These are phyloP conservation scores for Drosophila sechellia DNA, from an alignment of 1,140 invertebrate species.

Conservation along the genomic window DNA sequence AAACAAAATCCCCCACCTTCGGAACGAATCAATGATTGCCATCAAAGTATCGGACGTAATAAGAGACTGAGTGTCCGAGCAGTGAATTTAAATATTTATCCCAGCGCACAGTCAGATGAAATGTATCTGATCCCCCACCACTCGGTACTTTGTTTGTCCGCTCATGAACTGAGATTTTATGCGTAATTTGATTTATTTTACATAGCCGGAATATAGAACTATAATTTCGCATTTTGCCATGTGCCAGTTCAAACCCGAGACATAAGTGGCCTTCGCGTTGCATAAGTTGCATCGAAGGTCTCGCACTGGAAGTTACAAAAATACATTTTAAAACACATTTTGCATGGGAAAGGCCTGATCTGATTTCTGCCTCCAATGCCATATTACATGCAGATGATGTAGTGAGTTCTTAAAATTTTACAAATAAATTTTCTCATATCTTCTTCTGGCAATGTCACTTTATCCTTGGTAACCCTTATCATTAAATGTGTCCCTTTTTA, in stretches of 20 bases:
- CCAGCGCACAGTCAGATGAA: constrained; percentile 29
- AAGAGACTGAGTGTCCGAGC: constrained; percentile 25
- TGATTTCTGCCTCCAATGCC: constrained; percentile 9
- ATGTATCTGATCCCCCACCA: constrained; percentile 31
- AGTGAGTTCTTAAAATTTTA: neutral
- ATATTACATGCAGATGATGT: constrained; percentile 4
- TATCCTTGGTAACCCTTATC: constrained; percentile 5
- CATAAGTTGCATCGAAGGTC: constrained; percentile 21
- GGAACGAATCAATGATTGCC: constrained; percentile 5
- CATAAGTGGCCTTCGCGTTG: constrained; percentile 27
- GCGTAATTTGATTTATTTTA: constrained; percentile 68
- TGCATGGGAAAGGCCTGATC: constrained; percentile 1
- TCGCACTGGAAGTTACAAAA: neutral
- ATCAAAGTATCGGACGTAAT: constrained; percentile 40
- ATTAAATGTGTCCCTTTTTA: neutral
- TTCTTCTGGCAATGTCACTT: neutral
- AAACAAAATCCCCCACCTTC: constrained; percentile 8
- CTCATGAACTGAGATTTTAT: constrained; percentile 55
- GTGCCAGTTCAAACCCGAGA: constrained; percentile 20
- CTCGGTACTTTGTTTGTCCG: constrained; percentile 8
- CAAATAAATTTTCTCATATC: neutral
- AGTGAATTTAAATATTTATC: constrained; percentile 50
- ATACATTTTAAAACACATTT: constrained; percentile 6
- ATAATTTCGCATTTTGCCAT: constrained; percentile 44
- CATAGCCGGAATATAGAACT: constrained; percentile 46